These are phyloP conservation scores for Ibidorhyncha struthersii DNA, from an alignment of 2,113 vertebrate genomes.

Conservation along the genomic window DNA sequence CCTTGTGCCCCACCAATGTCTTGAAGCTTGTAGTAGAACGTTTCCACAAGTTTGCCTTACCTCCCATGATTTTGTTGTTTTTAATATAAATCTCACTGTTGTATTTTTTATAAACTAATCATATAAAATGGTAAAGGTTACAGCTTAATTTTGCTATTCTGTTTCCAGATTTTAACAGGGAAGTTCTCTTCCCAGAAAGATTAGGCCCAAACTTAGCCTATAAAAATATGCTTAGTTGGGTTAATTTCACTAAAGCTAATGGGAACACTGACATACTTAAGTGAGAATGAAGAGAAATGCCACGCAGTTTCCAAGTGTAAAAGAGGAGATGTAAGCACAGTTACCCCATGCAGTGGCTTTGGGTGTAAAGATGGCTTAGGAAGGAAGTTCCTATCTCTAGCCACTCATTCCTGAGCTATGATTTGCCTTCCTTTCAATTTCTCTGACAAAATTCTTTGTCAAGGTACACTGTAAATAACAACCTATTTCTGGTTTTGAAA, in stretches of 20 bases:
- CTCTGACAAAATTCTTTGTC: background rate
- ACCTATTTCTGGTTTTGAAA: no score
- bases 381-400: background rate
- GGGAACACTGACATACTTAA: background rate
- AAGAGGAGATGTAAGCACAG: background rate
- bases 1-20: background rate
- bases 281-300: background rate
- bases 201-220: background rate
- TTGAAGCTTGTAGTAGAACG: background rate
- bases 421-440: background rate
- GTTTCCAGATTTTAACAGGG: background rate
- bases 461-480: background rate
- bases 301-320: background rate
- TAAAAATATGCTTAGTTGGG: background rate
- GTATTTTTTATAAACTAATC: background rate
- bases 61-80: background rate
- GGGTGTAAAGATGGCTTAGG: background rate
- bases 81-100: background rate
- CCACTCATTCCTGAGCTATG: background rate
- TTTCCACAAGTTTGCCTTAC: background rate
- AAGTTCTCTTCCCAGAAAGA: background rate
- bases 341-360: background rate
- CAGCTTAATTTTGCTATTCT: background rate
- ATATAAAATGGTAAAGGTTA: background rate
- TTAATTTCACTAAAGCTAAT: background rate